phyloP scores from a whole-genome alignment of 2,888 invertebrate genomes.

The Acanthopleura granulata region DNA sequence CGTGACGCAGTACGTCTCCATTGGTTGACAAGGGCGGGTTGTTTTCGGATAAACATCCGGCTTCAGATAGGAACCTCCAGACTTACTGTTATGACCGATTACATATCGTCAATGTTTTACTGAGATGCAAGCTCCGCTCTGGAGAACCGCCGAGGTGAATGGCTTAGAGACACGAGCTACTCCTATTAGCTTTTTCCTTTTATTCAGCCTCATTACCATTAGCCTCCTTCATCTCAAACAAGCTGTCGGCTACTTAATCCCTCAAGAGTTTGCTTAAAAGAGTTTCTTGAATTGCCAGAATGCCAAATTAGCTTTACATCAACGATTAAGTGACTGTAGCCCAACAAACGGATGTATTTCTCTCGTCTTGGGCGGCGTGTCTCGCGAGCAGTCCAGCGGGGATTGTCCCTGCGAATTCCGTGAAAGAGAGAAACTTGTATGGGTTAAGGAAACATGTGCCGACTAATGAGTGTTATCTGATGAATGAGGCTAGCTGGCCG shows the following conservation, averaged over 20 bases:
- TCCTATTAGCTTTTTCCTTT: slow-evolving; percentile 15
- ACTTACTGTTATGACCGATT: no score
- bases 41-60: no score
- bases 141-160: no score
- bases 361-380: not conserved
- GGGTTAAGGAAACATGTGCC: slow-evolving; percentile 16
- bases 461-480: slow-evolving; percentile 13
- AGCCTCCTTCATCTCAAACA: slow-evolving; percentile 15
- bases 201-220: slow-evolving; percentile 13
- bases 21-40: no score
- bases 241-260: slow-evolving; percentile 14
- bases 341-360: slow-evolving; percentile 19
- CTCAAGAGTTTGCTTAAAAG: slow-evolving; percentile 13
- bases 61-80: no score
- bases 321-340: slow-evolving; percentile 16
- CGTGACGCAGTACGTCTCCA: no score
- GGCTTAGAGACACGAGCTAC: not conserved
- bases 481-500: slow-evolving; percentile 3
- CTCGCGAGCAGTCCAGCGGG: not conserved
- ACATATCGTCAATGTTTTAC: no score
- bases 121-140: no score
- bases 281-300: slow-evolving; percentile 19
- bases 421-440: slow-evolving; percentile 15
- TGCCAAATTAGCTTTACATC: slow-evolving; percentile 20
- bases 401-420: not conserved